Evolutionary conservation across 2,797 vertebrate species (phyloP).

Genomic region (Crenichthys baileyi): DNA sequence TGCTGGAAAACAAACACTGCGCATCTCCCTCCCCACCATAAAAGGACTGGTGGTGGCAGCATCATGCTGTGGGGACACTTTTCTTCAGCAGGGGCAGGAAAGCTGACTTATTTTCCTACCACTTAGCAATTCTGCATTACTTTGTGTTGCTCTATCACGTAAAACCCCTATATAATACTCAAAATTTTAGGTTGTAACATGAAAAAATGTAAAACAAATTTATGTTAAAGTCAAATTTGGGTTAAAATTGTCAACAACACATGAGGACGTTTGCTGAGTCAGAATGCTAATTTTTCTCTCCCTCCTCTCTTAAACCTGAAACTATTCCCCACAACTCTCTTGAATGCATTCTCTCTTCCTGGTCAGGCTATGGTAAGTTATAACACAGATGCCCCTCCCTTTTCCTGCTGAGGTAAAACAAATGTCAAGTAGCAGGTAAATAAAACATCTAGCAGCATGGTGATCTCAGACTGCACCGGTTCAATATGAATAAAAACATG

Average conservation of each 20-base stretch:
- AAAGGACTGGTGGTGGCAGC: background rate
- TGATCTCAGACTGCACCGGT: slow-evolving; percentile 28
- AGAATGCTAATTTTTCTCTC: slow-evolving; percentile 75
- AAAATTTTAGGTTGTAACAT: background rate
- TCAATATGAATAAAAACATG: slow-evolving; percentile 34
- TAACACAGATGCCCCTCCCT: slow-evolving; percentile 61
- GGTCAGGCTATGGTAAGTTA: slow-evolving; percentile 98
- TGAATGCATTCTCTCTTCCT: slow-evolving; percentile 89
- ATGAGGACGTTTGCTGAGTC: slow-evolving; percentile 60
- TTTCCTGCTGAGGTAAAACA: slow-evolving; percentile 39
- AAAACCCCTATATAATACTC: background rate
- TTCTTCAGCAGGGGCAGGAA: too few relatives aligned
- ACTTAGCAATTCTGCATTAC: background rate
- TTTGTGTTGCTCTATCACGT: background rate
- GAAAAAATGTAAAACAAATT: too few relatives aligned
- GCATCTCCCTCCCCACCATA: too few relatives aligned
- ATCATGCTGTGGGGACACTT: background rate
- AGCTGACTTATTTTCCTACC: too few relatives aligned
- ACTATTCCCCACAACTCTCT: slow-evolving; percentile 88
- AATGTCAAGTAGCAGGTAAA: slow-evolving; percentile 69
- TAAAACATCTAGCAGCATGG: slow-evolving; percentile 42
- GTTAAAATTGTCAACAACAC: slow-evolving; percentile 56
- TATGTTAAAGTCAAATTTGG: slow-evolving; percentile 38
- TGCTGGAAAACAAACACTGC: too few relatives aligned
- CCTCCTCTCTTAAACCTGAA: slow-evolving; percentile 78